Conservation (phyloP, 1,140 invertebrate species). For the Metaphire vulgaris region DNA sequence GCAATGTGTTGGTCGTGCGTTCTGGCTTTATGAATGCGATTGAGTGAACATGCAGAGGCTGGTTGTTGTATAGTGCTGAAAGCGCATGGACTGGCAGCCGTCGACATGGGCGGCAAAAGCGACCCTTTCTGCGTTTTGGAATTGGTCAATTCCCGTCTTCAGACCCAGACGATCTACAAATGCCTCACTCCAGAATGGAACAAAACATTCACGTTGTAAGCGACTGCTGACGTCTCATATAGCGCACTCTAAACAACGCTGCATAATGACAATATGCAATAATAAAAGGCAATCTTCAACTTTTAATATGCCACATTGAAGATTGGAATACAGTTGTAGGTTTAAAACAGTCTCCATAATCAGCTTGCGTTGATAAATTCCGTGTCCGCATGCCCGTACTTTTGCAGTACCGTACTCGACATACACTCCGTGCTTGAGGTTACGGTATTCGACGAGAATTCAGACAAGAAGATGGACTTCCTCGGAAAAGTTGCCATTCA, state of each 20-base stretch:
- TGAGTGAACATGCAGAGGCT: too few relatives aligned
- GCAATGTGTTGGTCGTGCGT: too few relatives aligned
- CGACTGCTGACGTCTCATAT: too few relatives aligned
- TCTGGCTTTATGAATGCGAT: too few relatives aligned
- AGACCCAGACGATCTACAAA: slow-evolving; percentile 98
- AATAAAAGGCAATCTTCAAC: too few relatives aligned
- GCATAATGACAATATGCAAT: too few relatives aligned
- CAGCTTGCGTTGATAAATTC: too few relatives aligned
- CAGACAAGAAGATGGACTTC: slow-evolving; percentile 96
- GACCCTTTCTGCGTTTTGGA: slow-evolving; percentile 98
- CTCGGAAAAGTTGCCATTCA: slow-evolving; percentile 88
- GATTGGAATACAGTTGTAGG: too few relatives aligned
- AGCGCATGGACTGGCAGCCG: slow-evolving; percentile 43
- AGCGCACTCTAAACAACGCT: too few relatives aligned
- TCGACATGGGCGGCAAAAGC: slow-evolving; percentile 55
- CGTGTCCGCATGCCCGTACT: too few relatives aligned
- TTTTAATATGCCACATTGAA: too few relatives aligned
- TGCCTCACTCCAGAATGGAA: slow-evolving; percentile 94
- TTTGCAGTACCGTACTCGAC: slow-evolving; percentile 84
- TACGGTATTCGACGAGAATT: slow-evolving; percentile 97
- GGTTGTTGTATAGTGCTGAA: slow-evolving; percentile 50
- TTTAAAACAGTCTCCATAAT: too few relatives aligned
- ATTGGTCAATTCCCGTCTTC: slow-evolving; percentile 83
- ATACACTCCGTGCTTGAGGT: slow-evolving; percentile 91
- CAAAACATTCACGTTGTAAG: slow-evolving; percentile 97